These are phyloP conservation scores for Ephestia elutella DNA, from an alignment of 1,140 invertebrate genomes.

Conservation along the genomic window DNA sequence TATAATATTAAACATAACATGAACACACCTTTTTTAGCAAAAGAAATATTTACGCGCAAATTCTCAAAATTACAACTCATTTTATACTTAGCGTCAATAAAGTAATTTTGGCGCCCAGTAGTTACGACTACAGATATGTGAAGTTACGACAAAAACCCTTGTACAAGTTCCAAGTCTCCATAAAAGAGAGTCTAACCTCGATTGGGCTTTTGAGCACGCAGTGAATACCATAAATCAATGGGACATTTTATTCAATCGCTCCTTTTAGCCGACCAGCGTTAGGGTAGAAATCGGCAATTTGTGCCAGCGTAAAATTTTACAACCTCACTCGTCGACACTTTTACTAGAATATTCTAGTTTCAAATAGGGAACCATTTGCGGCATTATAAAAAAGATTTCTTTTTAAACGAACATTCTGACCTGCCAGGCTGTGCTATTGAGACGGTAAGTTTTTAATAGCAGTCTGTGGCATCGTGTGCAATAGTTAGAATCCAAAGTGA, in stretches of 20 bases:
- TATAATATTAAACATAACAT: too few relatives aligned
- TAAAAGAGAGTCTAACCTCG: neutral
- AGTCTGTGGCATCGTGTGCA: too few relatives aligned
- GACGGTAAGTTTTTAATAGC: too few relatives aligned
- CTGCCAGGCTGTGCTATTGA: too few relatives aligned
- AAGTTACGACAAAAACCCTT: neutral
- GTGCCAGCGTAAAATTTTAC: conserved; percentile 28
- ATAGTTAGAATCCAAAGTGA: too few relatives aligned
- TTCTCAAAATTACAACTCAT: too few relatives aligned
- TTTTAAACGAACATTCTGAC: too few relatives aligned
- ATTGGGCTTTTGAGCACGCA: neutral
- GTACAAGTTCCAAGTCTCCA: neutral
- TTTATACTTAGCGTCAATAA: too few relatives aligned
- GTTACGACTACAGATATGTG: too few relatives aligned
- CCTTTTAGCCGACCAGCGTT: conserved; percentile 18
- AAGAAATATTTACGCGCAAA: too few relatives aligned
- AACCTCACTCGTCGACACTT: conserved; percentile 25
- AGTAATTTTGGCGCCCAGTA: too few relatives aligned
- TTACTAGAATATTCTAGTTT: conserved; percentile 21
- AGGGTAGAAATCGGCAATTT: conserved; percentile 24
- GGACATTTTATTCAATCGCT: conserved; percentile 21
- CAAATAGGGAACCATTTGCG: neutral
- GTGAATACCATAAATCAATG: neutral
- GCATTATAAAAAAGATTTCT: neutral
- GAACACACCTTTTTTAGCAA: too few relatives aligned